phyloP scores from a whole-genome alignment of 2,113 vertebrate species.

The Etia nguti region DNA sequence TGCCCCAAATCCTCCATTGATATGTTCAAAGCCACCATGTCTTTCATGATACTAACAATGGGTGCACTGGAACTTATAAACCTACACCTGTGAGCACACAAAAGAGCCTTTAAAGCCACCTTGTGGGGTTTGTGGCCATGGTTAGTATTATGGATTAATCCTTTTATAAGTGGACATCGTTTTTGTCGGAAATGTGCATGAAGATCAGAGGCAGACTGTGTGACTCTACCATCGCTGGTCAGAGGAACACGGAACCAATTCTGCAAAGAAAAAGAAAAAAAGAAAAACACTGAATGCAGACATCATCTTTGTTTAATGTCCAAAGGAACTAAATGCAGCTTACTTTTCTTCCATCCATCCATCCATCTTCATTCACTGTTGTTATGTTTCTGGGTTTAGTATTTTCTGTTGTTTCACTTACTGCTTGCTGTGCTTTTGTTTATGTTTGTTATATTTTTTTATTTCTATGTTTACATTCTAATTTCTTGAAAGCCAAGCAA shows the following conservation, averaged over 20 bases:
- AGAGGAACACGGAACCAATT: fast-evolving
- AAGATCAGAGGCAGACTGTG: background rate
- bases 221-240: background rate
- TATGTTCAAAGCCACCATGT: background rate
- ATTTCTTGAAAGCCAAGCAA: background rate
- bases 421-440: background rate
- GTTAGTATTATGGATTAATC: background rate
- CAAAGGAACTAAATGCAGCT: background rate
- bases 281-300: background rate
- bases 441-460: background rate
- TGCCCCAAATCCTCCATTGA: background rate
- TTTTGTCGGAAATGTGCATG: fast-evolving
- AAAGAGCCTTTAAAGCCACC: background rate
- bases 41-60: background rate
- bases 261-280: background rate
- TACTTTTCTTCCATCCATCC: background rate
- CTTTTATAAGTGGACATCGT: background rate
- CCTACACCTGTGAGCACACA: background rate
- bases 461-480: background rate
- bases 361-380: background rate
- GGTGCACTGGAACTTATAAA: background rate
- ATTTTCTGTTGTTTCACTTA: background rate
- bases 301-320: background rate
- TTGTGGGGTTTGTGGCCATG: background rate
- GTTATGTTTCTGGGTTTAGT: background rate